Evolutionary conservation across 2,797 vertebrate genomes (phyloP), one percentile per base, ranked within the genome.

Genomic region (Neoniphon sammara): DNA sequence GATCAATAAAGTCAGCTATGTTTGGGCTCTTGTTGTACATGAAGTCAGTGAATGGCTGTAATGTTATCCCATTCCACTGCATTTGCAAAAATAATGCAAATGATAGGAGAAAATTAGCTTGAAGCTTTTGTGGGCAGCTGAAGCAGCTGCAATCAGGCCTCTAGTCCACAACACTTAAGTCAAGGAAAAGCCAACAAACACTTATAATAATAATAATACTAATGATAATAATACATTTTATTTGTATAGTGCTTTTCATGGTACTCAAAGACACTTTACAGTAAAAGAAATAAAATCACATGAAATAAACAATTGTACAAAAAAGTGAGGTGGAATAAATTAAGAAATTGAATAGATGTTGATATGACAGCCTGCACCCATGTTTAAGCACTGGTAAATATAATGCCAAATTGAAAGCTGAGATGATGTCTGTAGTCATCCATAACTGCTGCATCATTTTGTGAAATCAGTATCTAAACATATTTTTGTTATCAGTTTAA

Each of bases 1-100:
- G 39, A 62, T 73, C 67, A 70, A 31, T 80, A 8, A 61, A 34
- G 59, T 50, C 58, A 11, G 42, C 30, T 49, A 1, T 20, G 50
- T 36, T 60, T 30, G 70, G 46, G 47, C 54, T 25, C 5, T 21
- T 58, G 56, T 53, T 42, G 36, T 42, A 2, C 14, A 52, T 0
- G 0, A 5, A 44, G 25, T 20, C 17, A 54, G 23, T 4, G 10
- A 30, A 1, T 67, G n/a, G 44, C 20, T 67, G 27, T 23, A 2
- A 6, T 55, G n/a, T 44, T 30, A 27, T 34, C 9, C 57, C 21
- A n/a, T 52, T 70, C 42, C 7, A 20, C 6, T 34, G 47, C 17
- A 23, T 61, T 25, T 18, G 52, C 30, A 34, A 34, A 36, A 36
- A 20, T 58, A 10, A 27, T 36, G 8, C 20, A 2, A 46, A 21